phyloP scores from a whole-genome alignment of 2,113 vertebrate species.

The Tragulus kanchil region DNA sequence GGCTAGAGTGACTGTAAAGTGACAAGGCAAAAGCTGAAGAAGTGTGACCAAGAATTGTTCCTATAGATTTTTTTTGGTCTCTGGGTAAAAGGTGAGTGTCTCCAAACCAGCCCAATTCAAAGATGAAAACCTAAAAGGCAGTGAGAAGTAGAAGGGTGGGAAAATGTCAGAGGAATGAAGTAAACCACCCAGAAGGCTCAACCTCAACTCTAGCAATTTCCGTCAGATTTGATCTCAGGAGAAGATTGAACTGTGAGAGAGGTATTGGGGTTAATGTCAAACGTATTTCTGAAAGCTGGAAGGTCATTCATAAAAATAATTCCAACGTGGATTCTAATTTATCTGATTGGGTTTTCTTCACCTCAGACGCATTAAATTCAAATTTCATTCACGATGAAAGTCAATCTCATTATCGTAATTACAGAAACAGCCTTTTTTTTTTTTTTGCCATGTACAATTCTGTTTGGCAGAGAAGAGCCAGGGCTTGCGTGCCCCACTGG shows the following conservation, averaged over 20 bases:
- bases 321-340: background rate
- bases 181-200: background rate
- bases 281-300: background rate
- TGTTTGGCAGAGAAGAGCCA: background rate
- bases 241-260: background rate
- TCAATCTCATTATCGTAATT: background rate
- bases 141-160: background rate
- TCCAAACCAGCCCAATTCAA: background rate
- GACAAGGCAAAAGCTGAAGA: background rate
- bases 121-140: background rate
- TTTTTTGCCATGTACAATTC: background rate
- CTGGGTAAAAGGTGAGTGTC: background rate
- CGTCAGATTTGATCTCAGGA: accelerated
- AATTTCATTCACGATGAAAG: slow-evolving; percentile 37
- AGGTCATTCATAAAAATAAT: background rate
- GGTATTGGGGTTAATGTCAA: no score
- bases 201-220: background rate
- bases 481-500: background rate
- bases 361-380: background rate
- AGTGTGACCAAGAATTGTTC: background rate
- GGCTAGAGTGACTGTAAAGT: background rate
- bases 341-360: background rate
- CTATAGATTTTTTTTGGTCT: background rate
- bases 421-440: background rate
- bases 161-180: background rate